Percentiles rank a stretch among this genome's conserved stretches.
Evolutionary conservation across 2,113 vertebrate species (phyloP).

Genomic region (Oryzias curvinotus): DNA sequence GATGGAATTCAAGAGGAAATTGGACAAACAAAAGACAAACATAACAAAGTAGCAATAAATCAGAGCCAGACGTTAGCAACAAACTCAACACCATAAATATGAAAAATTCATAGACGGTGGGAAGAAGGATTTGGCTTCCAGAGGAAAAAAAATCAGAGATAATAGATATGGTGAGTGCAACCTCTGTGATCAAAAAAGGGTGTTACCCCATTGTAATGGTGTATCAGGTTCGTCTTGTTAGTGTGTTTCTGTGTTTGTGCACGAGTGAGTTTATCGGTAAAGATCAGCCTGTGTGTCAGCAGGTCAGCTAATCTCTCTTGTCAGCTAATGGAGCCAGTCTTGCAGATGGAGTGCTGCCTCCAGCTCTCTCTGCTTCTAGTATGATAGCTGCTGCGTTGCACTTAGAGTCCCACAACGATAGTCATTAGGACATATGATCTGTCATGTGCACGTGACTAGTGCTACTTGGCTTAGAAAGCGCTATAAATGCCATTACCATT

Average conservation of each 20-base stretch:
- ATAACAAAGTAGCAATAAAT: conserved; percentile 49
- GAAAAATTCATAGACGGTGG: conserved; percentile 52
- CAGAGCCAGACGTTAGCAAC: conserved; percentile 33
- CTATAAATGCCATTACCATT: too few species aligned
- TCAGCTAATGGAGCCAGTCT: conserved; percentile 61
- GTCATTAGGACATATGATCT: too few species aligned
- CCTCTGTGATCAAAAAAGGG: conserved; percentile 37
- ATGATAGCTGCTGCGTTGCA: conserved; percentile 45
- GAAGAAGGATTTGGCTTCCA: background rate
- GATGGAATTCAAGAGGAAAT: conserved; percentile 30
- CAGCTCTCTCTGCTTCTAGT: conserved; percentile 30
- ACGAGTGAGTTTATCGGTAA: conserved; percentile 43
- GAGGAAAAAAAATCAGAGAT: conserved; percentile 7
- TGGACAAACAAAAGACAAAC: conserved; percentile 13
- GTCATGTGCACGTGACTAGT: too few species aligned
- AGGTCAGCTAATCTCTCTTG: conserved; percentile 71
- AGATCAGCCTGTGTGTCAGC: conserved; percentile 64
- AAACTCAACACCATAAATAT: conserved; percentile 50
- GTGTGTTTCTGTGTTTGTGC: conserved; percentile 22
- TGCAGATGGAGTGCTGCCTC: conserved; percentile 55
- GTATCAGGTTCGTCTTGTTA: conserved; percentile 52
- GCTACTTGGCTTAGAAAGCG: too few species aligned
- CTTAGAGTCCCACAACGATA: conserved; percentile 34
- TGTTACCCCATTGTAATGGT: conserved; percentile 39
- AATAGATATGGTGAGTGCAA: conserved; percentile 31